Base-by-base conservation (phyloP, 1,140 invertebrate species). In the Eciton burchellii region DNA sequence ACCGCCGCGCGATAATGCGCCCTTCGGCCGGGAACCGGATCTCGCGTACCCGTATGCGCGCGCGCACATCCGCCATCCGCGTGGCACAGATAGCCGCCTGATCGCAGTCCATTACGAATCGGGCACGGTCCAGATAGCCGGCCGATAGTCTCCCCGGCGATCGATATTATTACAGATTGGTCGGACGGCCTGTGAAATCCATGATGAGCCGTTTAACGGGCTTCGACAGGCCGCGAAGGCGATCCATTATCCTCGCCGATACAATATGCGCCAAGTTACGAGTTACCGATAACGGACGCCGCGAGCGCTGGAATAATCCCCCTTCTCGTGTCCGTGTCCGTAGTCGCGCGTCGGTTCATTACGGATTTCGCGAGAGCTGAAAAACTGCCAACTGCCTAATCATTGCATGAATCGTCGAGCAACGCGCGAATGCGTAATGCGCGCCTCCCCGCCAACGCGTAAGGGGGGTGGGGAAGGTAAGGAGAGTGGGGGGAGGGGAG, bases 81-180 rank as follows among this genome's bases (percentile, higher is more conserved):
- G 35, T 35, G 21, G 41, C 54, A 45, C 26, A 29, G 70, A 77
- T 77, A 71, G 63, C 57, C 65, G 73, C 71, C n/a, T 81, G 87
- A 88, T 88, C 86, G 81, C 57, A 84, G 71, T 85, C 88, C 82
- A 89, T 91, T 90, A 89, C 84, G 74, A 88, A 90, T 91, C 89
- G 63, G 86, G 71, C 86, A 90, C 88, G 90, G 89, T 90, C 90
- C 84, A 90, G 85, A 90, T 91, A 84, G 2, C 35, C 81, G 49
- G 70, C 65, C 14, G 57, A 81, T 82, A 82, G 86, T 83, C 47
- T 70, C 49, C 49, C 29, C 56, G 56, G 29, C 72, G 82, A 88
- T 88, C 62, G 77, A 89, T 91, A 90, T 90, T 89, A 90, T 92
- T 92, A 91, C 82, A 90, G 88, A 91, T 91, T 90, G 90, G 60